Evolutionary conservation across 92 coral and sea anemone genomes (phyloP).

Genomic region (Epizoanthus fatuus): DNA sequence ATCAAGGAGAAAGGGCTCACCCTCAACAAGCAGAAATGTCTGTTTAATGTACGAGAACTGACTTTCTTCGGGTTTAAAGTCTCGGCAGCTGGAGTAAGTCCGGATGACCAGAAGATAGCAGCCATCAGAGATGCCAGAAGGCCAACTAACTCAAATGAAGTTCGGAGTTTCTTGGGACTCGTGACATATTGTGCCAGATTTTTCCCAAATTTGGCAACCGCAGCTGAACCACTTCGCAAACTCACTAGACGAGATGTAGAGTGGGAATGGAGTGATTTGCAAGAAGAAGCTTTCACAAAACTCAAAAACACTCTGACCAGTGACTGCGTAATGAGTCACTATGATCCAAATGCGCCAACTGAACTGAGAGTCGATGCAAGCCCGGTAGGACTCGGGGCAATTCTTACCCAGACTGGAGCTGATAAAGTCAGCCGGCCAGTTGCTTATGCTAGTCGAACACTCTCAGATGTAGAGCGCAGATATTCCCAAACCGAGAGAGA

Average conservation of each 20-base stretch:
- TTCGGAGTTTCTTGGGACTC: slow-evolving; percentile 50
- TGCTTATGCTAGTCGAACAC: slow-evolving; percentile 36
- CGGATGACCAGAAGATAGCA: background rate
- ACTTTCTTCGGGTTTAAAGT: slow-evolving; percentile 45
- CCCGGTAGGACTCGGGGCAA: background rate
- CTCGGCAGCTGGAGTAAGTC: slow-evolving; percentile 42
- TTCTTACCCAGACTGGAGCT: background rate
- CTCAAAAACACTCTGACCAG: slow-evolving; percentile 25
- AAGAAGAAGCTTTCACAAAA: slow-evolving; percentile 31
- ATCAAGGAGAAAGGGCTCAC: slow-evolving; percentile 27
- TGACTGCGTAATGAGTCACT: slow-evolving; percentile 32
- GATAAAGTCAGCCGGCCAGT: background rate
- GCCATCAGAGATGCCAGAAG: background rate
- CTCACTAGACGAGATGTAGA: slow-evolving; percentile 1
- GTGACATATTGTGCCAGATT: slow-evolving; percentile 39
- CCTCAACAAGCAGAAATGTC: slow-evolving; percentile 14
- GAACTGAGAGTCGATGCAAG: slow-evolving; percentile 49
- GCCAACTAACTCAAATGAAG: background rate
- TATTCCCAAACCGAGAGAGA: slow-evolving; percentile 54
- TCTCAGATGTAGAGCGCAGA: slow-evolving; percentile 19
- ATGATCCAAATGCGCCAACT: slow-evolving; percentile 18
- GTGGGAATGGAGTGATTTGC: slow-evolving; percentile 24
- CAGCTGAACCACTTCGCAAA: slow-evolving; percentile 26
- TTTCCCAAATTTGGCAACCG: slow-evolving; percentile 43
- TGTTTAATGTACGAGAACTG: slow-evolving; percentile 30